Conservation (phyloP, 2,113 vertebrate genomes). For the Boulengeromyrus knoepffleri region DNA sequence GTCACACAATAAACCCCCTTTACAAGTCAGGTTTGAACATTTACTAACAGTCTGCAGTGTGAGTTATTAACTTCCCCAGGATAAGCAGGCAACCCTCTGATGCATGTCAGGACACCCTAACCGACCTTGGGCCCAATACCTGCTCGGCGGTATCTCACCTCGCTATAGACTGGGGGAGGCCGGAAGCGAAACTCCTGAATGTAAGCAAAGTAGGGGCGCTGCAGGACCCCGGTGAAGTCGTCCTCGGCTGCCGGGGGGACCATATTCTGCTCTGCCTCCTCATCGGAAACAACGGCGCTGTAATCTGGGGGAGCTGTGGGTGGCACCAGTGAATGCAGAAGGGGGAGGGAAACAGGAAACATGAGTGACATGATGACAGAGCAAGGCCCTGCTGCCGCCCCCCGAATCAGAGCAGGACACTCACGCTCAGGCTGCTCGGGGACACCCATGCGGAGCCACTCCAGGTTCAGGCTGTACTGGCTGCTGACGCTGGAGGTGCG, state of each 20-base stretch:
- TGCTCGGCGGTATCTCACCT: conserved; percentile 63
- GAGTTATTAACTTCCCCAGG: not conserved
- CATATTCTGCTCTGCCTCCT: conserved; percentile 46
- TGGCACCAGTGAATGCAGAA: not conserved
- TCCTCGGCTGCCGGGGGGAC: conserved; percentile 41
- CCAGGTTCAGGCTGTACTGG: conserved; percentile 76
- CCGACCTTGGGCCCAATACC: not conserved
- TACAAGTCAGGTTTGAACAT: not conserved
- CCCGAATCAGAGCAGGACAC: conserved; percentile 26
- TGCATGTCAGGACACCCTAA: not conserved
- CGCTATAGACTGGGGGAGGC: conserved; percentile 84
- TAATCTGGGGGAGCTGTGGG: conserved; percentile 85
- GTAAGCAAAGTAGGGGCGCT: conserved; percentile 77
- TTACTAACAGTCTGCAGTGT: not conserved
- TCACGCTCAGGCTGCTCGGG: conserved; percentile 81
- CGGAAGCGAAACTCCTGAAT: conserved; percentile 86
- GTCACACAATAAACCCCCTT: not conserved
- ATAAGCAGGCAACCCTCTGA: not conserved
- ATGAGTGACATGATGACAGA: not conserved
- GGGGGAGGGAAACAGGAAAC: not conserved
- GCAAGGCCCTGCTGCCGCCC: not conserved
- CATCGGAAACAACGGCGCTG: conserved; percentile 69
- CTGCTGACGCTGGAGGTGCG: conserved; percentile 85
- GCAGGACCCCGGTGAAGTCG: conserved; percentile 55
- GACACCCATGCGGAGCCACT: conserved; percentile 74